These are phyloP conservation scores for Bolborhynchus lineola DNA, from an alignment of 2,113 vertebrate species.

Conservation along the genomic window DNA sequence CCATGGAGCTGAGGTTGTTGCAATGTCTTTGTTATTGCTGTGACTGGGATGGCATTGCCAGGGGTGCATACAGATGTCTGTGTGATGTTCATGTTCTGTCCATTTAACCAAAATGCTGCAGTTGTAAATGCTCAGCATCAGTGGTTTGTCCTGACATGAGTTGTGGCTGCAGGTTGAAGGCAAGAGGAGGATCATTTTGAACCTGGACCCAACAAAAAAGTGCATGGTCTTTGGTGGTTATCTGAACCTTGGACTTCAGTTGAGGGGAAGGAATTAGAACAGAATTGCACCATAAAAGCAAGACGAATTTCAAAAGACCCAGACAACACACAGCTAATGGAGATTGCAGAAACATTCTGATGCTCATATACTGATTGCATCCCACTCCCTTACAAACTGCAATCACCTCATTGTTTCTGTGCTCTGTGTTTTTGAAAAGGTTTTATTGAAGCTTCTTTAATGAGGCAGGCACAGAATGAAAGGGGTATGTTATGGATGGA, in stretches of 20 bases:
- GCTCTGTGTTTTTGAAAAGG: neutral
- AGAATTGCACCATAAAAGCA: neutral
- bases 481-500: neutral
- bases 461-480: conserved; percentile 2
- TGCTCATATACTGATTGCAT: conserved; percentile 67
- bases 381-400: conserved; percentile 57
- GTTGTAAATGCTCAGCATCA: neutral
- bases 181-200: neutral
- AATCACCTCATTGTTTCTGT: conserved; percentile 60
- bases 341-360: neutral
- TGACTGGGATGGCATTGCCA: neutral
- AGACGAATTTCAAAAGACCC: neutral
- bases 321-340: neutral
- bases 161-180: neutral
- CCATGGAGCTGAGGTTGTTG: neutral
- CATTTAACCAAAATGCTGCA: neutral
- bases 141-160: neutral
- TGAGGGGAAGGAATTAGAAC: neutral
- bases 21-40: neutral
- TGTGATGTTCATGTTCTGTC: neutral
- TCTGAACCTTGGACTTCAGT: neutral
- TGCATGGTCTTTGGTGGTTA: neutral
- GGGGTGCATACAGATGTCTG: fast-evolving
- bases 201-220: neutral
- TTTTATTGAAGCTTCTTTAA: conserved; percentile 10